Evolutionary conservation across 2,113 vertebrate species (phyloP).

Genomic region (Sialia sialis): DNA sequence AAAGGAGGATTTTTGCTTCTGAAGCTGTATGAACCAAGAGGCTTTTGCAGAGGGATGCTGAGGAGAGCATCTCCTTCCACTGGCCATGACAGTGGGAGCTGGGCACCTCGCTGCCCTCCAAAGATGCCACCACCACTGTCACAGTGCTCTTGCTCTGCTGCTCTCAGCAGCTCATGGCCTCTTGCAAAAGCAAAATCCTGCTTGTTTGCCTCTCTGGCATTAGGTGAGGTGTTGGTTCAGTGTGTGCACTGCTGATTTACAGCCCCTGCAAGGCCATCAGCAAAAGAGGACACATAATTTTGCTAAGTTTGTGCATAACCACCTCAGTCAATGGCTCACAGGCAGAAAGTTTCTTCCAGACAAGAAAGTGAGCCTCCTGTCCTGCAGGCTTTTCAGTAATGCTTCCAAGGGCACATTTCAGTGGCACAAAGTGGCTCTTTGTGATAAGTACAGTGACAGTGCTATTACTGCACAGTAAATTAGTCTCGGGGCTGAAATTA

Average conservation of each 20-base stretch:
- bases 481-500: neutral
- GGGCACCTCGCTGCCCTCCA: fast-evolving
- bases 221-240: neutral
- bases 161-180: fast-evolving
- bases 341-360: neutral
- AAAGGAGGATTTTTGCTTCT: neutral
- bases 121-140: neutral
- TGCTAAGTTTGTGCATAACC: neutral
- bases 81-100: neutral
- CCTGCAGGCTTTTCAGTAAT: neutral
- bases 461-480: neutral
- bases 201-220: neutral
- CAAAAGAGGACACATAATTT: neutral
- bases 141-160: neutral
- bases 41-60: neutral
- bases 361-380: neutral
- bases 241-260: neutral
- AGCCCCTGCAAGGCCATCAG: neutral
- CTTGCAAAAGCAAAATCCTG: neutral
- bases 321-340: neutral
- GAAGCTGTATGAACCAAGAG: neutral
- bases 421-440: neutral
- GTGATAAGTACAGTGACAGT: neutral
- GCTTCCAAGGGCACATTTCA: neutral
- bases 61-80: neutral